These are phyloP conservation scores for Plusia festucae DNA, from an alignment of 2,888 invertebrate genomes.

Conservation along the genomic window DNA sequence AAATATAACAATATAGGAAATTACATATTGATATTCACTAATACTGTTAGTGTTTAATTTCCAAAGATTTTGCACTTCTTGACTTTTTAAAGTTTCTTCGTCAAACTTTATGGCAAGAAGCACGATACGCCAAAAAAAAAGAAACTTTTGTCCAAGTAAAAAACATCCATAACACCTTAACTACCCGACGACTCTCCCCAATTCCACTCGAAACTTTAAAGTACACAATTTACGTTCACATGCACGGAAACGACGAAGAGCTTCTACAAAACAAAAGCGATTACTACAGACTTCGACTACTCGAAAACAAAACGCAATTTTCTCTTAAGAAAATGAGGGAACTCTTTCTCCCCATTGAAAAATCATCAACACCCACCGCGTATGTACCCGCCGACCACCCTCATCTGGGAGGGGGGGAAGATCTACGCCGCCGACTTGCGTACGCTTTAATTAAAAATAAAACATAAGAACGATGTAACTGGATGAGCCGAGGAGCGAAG, in stretches of 20 bases:
- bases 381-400: conserved; percentile 80
- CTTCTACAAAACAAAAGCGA: conserved; percentile 88
- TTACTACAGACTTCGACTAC: conserved; percentile 89
- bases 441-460: conserved; percentile 90
- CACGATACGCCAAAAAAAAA: conserved; percentile 49
- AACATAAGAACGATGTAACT: conserved; percentile 90
- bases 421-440: conserved; percentile 89
- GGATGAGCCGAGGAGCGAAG: conserved; percentile 90
- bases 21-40: background rate
- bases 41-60: conserved; percentile 3
- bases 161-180: conserved; percentile 70
- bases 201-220: conserved; percentile 83
- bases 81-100: conserved; percentile 29
- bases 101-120: conserved; percentile 28
- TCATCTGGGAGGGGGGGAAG: conserved; percentile 78
- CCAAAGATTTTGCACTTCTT: conserved; percentile 11
- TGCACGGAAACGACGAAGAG: conserved; percentile 79
- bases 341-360: conserved; percentile 90
- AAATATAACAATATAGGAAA: background rate
- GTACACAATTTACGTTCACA: conserved; percentile 87
- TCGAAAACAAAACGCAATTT: conserved; percentile 90
- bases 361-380: conserved; percentile 89
- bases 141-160: conserved; percentile 61
- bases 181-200: conserved; percentile 76
- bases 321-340: conserved; percentile 90